phyloP scores from a whole-genome alignment of 2,888 invertebrate genomes.

The Hirudinaria manillensis region DNA sequence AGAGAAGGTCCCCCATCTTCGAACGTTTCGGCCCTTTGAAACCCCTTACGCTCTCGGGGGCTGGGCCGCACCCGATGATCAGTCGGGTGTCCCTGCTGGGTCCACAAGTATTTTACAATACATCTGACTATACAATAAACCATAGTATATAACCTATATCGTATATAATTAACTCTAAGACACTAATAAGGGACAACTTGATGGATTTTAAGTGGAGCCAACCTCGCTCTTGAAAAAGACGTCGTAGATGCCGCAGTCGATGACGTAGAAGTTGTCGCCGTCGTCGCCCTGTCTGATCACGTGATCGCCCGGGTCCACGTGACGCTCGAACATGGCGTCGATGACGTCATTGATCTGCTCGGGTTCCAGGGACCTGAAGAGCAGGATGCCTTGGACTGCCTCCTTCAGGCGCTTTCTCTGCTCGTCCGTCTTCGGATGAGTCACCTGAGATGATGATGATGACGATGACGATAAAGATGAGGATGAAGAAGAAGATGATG shows the following conservation, averaged over 20 bases:
- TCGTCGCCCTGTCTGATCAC: conserved; percentile 54
- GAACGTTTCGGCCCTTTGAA: too few relatives aligned
- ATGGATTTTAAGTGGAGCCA: too few relatives aligned
- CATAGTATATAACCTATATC: too few relatives aligned
- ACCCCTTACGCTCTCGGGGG: too few relatives aligned
- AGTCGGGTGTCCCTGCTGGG: too few relatives aligned
- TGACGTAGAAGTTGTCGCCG: conserved; percentile 55
- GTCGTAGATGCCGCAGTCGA: conserved; percentile 52
- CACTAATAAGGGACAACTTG: too few relatives aligned
- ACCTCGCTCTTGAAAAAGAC: conserved; percentile 44
- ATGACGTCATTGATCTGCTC: conserved; percentile 54
- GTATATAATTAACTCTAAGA: too few relatives aligned
- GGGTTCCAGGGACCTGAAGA: conserved; percentile 51
- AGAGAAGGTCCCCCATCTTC: too few relatives aligned
- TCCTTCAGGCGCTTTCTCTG: conserved; percentile 50
- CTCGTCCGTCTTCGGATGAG: conserved; percentile 52
- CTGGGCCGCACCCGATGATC: too few relatives aligned
- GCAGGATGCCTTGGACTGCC: conserved; percentile 49
- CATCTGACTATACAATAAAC: too few relatives aligned
- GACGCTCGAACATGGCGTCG: conserved; percentile 54
- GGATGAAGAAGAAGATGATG: background rate
- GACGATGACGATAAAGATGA: background rate
- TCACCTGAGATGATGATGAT: conserved; percentile 37
- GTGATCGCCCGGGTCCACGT: conserved; percentile 49
- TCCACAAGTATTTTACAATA: too few relatives aligned